Conservation (phyloP, 1,140 invertebrate species). For the Drosophila teissieri region DNA sequence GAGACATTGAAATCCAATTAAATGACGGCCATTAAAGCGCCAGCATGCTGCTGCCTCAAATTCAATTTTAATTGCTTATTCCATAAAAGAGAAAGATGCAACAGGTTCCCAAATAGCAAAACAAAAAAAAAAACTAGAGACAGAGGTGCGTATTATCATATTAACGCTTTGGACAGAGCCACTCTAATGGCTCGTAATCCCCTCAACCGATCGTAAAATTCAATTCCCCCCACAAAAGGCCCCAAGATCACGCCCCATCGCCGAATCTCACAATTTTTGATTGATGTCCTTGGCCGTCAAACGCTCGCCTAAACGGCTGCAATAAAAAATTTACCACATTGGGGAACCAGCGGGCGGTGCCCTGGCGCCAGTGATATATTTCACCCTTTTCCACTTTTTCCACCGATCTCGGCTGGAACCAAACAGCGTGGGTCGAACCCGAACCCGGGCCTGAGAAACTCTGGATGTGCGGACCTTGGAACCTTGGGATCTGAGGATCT, state of each 20-base stretch:
- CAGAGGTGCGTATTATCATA: constrained; percentile 78
- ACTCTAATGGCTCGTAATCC: constrained; percentile 18
- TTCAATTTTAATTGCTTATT: constrained; percentile 79
- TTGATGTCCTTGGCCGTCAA: constrained; percentile 79
- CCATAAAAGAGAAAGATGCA: constrained; percentile 62
- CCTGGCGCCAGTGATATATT: constrained; percentile 81
- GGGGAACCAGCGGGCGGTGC: constrained; percentile 69
- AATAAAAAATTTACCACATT: constrained; percentile 81
- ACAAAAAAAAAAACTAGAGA: constrained; percentile 3
- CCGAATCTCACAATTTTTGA: constrained; percentile 59
- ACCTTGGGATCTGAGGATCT: not conserved
- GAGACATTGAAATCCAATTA: constrained; percentile 81
- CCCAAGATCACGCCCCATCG: constrained; percentile 4
- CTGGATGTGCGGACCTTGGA: not conserved
- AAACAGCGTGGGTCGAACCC: constrained; percentile 57
- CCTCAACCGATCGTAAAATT: constrained; percentile 16
- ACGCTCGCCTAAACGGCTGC: constrained; percentile 80
- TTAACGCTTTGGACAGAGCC: constrained; percentile 60
- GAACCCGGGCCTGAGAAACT: constrained; percentile 41
- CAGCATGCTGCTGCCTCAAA: constrained; percentile 70
- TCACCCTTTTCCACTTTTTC: constrained; percentile 64
- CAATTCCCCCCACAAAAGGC: not conserved
- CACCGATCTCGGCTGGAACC: constrained; percentile 17
- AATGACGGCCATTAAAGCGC: constrained; percentile 70
- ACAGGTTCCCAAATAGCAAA: constrained; percentile 37